Percentiles rank a stretch among this genome's conserved stretches.
Evolutionary conservation across 2,797 vertebrate genomes (phyloP).

Genomic region (Tamandua tetradactyla): DNA sequence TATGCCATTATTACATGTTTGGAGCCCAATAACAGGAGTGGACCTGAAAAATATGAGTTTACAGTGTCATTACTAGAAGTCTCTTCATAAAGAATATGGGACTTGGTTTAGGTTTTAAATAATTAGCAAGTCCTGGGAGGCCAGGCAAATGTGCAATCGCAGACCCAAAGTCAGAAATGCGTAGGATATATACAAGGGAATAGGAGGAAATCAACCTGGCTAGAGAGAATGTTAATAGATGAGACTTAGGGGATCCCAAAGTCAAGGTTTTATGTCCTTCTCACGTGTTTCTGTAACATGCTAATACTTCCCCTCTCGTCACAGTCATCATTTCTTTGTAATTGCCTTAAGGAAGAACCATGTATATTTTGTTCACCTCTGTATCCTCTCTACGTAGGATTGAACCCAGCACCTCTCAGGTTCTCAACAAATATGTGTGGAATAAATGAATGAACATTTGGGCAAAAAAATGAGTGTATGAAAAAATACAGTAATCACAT

Average conservation of each 20-base stretch:
- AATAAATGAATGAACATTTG: background rate
- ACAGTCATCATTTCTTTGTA: background rate
- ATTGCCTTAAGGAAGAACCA: background rate
- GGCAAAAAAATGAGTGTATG: background rate
- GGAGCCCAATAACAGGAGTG: background rate
- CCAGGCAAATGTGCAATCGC: background rate
- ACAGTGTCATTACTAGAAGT: background rate
- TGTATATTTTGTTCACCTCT: background rate
- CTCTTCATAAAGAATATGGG: background rate
- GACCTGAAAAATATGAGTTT: background rate
- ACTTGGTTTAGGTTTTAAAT: background rate
- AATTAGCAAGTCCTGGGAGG: background rate
- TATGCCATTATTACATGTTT: background rate
- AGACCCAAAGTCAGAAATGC: background rate
- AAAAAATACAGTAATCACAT: background rate
- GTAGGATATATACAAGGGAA: background rate
- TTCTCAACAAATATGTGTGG: background rate
- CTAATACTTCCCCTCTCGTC: background rate
- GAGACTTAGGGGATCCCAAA: background rate
- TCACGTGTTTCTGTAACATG: accelerated
- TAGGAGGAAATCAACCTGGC: background rate
- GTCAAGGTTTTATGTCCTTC: background rate
- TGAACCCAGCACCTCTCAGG: background rate
- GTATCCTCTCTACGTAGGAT: background rate
- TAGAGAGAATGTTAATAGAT: background rate